Base-by-base conservation (phyloP, 2,113 vertebrate genomes). In the Tauraco erythrolophus region DNA sequence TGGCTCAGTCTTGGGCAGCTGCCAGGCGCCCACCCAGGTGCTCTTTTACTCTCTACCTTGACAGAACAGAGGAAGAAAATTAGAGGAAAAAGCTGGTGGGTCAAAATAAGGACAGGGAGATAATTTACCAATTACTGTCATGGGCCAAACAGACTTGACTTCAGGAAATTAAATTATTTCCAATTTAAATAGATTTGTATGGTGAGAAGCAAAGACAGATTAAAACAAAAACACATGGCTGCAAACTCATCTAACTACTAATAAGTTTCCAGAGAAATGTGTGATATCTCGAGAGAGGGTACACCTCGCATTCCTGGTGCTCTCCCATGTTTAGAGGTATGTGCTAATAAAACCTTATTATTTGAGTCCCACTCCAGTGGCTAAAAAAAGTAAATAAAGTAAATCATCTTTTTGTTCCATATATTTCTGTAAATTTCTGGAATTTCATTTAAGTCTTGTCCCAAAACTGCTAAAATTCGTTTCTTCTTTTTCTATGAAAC, bases 21-120 rank as follows among this genome's bases (percentile, higher is more conserved):
- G 50, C 86, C 48, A 4, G 9, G 31, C 0, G 0, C 27, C 72
- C 48, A 45, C n/a, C 48, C 53, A 3, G 12, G 58, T 56, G 72
- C 48, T 50, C 81, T 56, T 64, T 78, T 65, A 33, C 18, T 22
- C 10, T 56, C 23, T 54, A 61, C n/a, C 60, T 66, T 65, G 61
- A 22, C 46, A 48, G 9, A 80, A 39, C 19, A 4, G 35, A 14
- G 19, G 27, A 27, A 54, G 24, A 76, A 76, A 89, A 33, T 57
- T 27, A 5, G 14, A 24, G 11, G 9, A 14, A 48, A 65, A 66
- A 71, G 8, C 37, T 39, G 35, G 27, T 58, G 53, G 57, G 48
- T 60, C 62, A 77, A 78, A 95, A 54, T 50, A 45, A 64, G 48
- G 48, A 41, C 22, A 68, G 39, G 27, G 33, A 70, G 5, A 21